Conservation (phyloP, 2,888 invertebrate species). For the Eupithecia subfuscata region DNA sequence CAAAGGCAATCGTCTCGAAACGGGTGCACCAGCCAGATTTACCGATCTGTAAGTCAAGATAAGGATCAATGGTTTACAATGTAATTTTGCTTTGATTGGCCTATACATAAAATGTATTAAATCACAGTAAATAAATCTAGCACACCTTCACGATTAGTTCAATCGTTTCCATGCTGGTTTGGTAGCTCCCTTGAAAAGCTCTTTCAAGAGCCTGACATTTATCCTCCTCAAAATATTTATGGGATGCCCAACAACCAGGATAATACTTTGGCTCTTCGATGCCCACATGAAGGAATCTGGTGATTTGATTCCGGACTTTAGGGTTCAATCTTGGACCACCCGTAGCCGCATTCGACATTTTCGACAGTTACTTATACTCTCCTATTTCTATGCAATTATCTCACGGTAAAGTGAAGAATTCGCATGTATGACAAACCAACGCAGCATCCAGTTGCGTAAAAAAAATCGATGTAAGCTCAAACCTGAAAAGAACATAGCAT, state of each 20-base stretch:
- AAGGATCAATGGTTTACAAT: neutral
- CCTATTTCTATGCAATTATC: conserved; percentile 30
- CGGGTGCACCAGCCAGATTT: conserved; percentile 79
- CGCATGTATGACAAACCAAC: conserved; percentile 45
- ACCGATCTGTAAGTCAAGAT: conserved; percentile 68
- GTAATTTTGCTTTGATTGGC: neutral
- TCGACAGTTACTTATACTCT: conserved; percentile 41
- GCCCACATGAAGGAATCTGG: conserved; percentile 81
- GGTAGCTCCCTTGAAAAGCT: conserved; percentile 43
- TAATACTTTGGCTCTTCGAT: conserved; percentile 81
- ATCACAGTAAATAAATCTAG: neutral
- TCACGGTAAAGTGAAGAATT: conserved; percentile 46
- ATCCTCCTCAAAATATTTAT: conserved; percentile 76
- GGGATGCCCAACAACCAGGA: conserved; percentile 82
- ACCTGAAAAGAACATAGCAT: conserved; percentile 60
- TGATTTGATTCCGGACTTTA: conserved; percentile 68
- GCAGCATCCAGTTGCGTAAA: conserved; percentile 51
- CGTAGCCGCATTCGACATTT: conserved; percentile 62
- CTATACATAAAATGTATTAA: neutral
- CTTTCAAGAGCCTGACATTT: conserved; percentile 70
- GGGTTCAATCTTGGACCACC: conserved; percentile 54
- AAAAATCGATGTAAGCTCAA: conserved; percentile 45
- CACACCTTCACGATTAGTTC: neutral
- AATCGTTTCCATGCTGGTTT: neutral
- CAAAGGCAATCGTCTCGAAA: conserved; percentile 85